Evolutionary conservation across 2,113 vertebrate genomes (phyloP), one percentile per base, ranked within the genome.

Genomic region (Myotis davidii): DNA sequence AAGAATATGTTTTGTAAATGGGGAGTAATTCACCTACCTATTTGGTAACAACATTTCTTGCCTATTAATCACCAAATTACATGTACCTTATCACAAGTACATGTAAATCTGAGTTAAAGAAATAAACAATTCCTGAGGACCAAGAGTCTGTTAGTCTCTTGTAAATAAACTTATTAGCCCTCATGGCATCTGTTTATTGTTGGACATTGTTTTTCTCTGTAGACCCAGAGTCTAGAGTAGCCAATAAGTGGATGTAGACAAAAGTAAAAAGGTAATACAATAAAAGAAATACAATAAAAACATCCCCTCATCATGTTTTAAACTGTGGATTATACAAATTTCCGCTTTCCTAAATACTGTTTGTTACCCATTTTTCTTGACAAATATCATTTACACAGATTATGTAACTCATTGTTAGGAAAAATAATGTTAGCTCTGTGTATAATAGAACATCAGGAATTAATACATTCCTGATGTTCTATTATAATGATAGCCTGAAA

Each of bases 251-350:
- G 18, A 88, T 45, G 25, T 3, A 78, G 29, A 10, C 42, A 64
- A 45, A 70, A 78, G 54, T 77, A 50, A n/a, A 91, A 82, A 67
- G 27, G 14, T 6, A 72, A 70, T 59, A 29, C 2, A 34, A 74
- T 73, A 94, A n/a, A 93, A 78, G 8, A 79, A 79, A 79, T 79
- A 56, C 9, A 92, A 52, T 95, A 27, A 74, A 78, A 29, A 76
- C 39, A 85, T 25, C 13, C 6, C 1, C 9, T 78, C 39, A 27
- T 34, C 10, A 65, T 13, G 39, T 81, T 88, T 92, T 72, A 89
- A 84, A 32, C 52, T 45, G 13, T 7, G 39, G 29, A 78, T 64
- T 88, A 2, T 61, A 64, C 50, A 92, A 88, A 88, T 78, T 42
- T 37, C 42, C 70, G 85, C 29, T 78, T 78, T 50, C 39, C 52